Base-by-base conservation (phyloP, 23 tunicate genomes). In the Trididemnum nubilum region DNA sequence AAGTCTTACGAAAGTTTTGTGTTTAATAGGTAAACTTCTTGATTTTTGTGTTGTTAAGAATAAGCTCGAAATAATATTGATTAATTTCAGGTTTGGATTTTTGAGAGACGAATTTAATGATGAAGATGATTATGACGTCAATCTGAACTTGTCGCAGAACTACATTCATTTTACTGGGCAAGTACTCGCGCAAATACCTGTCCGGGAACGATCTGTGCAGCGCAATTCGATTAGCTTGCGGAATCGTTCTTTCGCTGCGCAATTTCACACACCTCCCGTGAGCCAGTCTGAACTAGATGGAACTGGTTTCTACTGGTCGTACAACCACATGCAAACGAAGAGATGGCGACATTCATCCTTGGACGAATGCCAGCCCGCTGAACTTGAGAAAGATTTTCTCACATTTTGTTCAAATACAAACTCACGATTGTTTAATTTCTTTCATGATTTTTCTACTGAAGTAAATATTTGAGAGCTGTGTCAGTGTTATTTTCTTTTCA, bases 271-370 rank as follows among this genome's bases (percentile, higher is more conserved):
- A 1, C 34, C 73, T 4, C 31, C 36, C 26, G 49, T 76, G 0
- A 37, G 77, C 29, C 76, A 65, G 2, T 33, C 49, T 19, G 90
- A 85, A 79, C 83, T 69, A 26, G 84, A 85, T 35, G 32, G 51
- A 37, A 70, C 87, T n/a, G 93, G 93, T 37, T 77, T 88, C 61
- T 88, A 88, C 79, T 88, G 93, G 93, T 58, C 87, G 7, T 32
- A 64, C 40, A 88, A 88, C 44, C 76, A 82, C 79, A 88, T 88
- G 93, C 93, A 76, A 58, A 82, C 93, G 4, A 88, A 88, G 59
- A 80, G 87, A 33, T 88, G 93, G 93, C 37, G 73, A 25, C 31
- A 33, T 22, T 4, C 78, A 2, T 33, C 74, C 9, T 38, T 87
- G 29, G 87, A 82, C n/a, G 93, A 88, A 1, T 88, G 78, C 51